A percentile compares a stretch with the other conserved stretches of the same genome.
These are phyloP conservation scores for Conomelus anceps DNA, from an alignment of 2,888 invertebrate genomes.

Conservation along the genomic window DNA sequence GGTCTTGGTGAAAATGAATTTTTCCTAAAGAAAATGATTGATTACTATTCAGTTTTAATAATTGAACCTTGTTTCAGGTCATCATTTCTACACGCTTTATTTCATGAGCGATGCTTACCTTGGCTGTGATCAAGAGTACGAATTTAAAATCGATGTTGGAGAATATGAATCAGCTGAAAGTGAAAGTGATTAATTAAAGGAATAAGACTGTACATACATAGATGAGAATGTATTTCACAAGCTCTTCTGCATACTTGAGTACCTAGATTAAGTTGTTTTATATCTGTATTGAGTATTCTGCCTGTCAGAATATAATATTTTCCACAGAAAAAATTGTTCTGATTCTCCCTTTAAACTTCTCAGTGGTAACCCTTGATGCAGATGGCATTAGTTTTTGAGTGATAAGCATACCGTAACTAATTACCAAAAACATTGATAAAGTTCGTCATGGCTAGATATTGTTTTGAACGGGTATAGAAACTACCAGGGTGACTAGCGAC, in stretches of 20 bases:
- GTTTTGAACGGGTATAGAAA: too few relatives aligned
- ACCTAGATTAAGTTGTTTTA: not conserved
- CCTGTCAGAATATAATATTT: not conserved
- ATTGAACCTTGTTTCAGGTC: conserved; percentile 47
- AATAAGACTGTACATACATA: not conserved
- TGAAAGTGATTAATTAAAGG: conserved; percentile 35
- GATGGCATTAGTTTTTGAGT: too few relatives aligned
- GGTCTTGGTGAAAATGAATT: not conserved
- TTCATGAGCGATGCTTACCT: conserved; percentile 99
- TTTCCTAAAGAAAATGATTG: not conserved
- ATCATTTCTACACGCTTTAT: conserved; percentile 88
- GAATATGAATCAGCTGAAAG: conserved; percentile 51
- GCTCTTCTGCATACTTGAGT: not conserved
- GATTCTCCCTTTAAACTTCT: too few relatives aligned
- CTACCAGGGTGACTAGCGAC: too few relatives aligned
- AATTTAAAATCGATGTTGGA: conserved; percentile 76
- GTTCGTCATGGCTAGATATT: too few relatives aligned
- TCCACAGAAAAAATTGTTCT: too few relatives aligned
- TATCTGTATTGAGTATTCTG: not conserved
- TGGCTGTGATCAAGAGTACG: conserved; percentile 99
- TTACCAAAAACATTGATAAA: too few relatives aligned
- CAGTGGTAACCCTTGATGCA: too few relatives aligned
- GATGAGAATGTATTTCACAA: not conserved
- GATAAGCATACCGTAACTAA: too few relatives aligned
- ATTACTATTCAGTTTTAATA: not conserved